These are phyloP conservation scores for Lamellibrachia satsuma DNA, from an alignment of 2,888 invertebrate species.

Conservation along the genomic window DNA sequence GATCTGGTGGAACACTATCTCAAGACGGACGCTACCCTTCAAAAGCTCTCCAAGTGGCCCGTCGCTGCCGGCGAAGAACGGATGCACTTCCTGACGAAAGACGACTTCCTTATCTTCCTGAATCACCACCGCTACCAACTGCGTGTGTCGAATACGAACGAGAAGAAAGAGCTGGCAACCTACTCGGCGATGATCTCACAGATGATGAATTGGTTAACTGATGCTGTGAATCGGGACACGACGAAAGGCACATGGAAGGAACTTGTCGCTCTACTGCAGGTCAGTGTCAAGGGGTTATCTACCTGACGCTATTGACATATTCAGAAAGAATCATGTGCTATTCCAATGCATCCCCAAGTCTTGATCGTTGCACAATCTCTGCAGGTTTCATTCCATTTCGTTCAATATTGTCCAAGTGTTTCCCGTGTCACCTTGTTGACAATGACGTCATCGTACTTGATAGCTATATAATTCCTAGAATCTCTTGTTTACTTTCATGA, in stretches of 20 bases:
- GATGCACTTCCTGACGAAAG: constrained; percentile 45
- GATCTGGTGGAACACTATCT: constrained; percentile 48
- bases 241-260: constrained; percentile 51
- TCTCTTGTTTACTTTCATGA: too few species aligned
- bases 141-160: constrained; percentile 44
- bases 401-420: too few species aligned
- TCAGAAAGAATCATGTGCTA: too few species aligned
- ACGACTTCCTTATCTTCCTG: constrained; percentile 46
- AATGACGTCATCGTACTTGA: too few species aligned
- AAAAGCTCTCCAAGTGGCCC: constrained; percentile 50
- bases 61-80: constrained; percentile 39
- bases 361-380: too few species aligned
- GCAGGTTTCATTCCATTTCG: too few species aligned
- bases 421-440: too few species aligned
- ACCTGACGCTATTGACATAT: too few species aligned
- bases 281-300: neutral
- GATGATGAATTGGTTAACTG: constrained; percentile 53
- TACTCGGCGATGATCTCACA: constrained; percentile 52
- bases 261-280: constrained; percentile 51
- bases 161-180: constrained; percentile 48
- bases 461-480: too few species aligned
- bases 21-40: constrained; percentile 47
- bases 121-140: constrained; percentile 50
- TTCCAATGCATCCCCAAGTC: too few species aligned
- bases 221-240: constrained; percentile 63